Conservation (phyloP, 1,140 invertebrate species). For the Drosophila saltans region DNA sequence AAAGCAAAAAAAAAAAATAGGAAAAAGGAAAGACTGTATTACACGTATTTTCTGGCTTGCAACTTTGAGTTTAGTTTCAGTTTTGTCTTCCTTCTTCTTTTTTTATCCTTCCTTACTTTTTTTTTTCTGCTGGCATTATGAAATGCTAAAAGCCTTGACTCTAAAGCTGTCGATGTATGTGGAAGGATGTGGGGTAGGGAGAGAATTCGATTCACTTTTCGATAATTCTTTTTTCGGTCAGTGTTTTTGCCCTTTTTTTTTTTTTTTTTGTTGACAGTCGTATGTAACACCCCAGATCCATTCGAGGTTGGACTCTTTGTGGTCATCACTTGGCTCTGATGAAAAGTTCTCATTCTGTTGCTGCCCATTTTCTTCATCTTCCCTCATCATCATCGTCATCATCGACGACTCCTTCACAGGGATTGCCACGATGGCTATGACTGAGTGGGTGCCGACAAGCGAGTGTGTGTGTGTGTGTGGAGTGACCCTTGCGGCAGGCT, state of each 20-base stretch:
- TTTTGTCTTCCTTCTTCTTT: slow-evolving; percentile 1
- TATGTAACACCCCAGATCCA: slow-evolving; percentile 39
- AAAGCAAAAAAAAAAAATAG: not conserved
- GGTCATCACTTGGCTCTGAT: slow-evolving; percentile 28
- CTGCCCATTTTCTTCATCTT: slow-evolving; percentile 3
- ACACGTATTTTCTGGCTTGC: slow-evolving; percentile 47
- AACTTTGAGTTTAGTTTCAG: slow-evolving; percentile 48
- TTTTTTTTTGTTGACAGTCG: slow-evolving; percentile 35
- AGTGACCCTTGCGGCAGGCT: slow-evolving; percentile 56
- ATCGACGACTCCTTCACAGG: not conserved
- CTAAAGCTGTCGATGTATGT: slow-evolving; percentile 51
- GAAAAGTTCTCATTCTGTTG: slow-evolving; percentile 13
- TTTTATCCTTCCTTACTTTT: slow-evolving; percentile 18
- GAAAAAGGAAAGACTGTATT: slow-evolving; percentile 38
- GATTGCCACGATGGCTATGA: not conserved
- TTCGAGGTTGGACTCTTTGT: slow-evolving; percentile 40
- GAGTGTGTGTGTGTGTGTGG: slow-evolving; percentile 35
- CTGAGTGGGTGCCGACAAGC: not conserved
- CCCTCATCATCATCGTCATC: not conserved
- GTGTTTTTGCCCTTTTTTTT: not conserved
- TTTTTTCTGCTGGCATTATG: slow-evolving; percentile 49
- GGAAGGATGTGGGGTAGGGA: not conserved
- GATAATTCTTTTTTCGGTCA: slow-evolving; percentile 69
- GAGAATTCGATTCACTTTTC: slow-evolving; percentile 73
- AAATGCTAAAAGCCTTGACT: slow-evolving; percentile 63